A percentile compares a stretch with the other conserved stretches of the same genome.
Evolutionary conservation across 2,113 vertebrate genomes (phyloP).

Genomic region (Pungitius pungitius): DNA sequence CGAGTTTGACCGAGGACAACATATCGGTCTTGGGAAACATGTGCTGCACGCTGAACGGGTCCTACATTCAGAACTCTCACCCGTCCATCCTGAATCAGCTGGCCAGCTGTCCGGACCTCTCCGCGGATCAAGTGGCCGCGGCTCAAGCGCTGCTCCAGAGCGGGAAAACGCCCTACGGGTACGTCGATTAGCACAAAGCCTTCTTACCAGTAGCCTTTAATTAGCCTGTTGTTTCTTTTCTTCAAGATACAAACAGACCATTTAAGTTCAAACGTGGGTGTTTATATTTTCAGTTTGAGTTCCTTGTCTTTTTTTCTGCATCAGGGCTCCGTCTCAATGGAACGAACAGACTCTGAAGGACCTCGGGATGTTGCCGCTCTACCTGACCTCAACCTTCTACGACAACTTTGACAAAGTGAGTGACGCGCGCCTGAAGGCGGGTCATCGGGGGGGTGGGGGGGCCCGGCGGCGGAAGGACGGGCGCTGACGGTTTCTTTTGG

Average conservation of each 20-base stretch:
- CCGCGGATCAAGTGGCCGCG: conserved; percentile 38
- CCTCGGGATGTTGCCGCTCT: conserved; percentile 69
- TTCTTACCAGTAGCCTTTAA: not conserved
- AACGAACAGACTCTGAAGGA: conserved; percentile 55
- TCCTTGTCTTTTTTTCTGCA: conserved; percentile 2
- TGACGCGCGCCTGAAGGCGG: not conserved
- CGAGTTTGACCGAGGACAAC: conserved; percentile 49
- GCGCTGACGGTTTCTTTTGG: not conserved
- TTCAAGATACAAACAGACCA: not conserved
- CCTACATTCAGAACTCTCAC: conserved; percentile 74
- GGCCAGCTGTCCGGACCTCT: conserved; percentile 65
- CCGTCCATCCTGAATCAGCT: conserved; percentile 74
- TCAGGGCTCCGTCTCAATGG: conserved; percentile 72
- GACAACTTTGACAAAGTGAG: conserved; percentile 63
- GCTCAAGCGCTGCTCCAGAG: conserved; percentile 56
- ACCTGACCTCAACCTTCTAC: conserved; percentile 70
- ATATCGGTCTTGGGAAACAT: conserved; percentile 79
- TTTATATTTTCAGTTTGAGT: not conserved
- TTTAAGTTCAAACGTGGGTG: not conserved
- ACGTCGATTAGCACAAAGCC: conserved; percentile 7
- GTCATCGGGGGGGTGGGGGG: too few species aligned
- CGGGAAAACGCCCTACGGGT: conserved; percentile 73
- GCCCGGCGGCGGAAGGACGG: not conserved
- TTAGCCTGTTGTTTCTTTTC: not conserved
- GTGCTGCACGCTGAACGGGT: conserved; percentile 66